Base-by-base conservation (phyloP, 2,113 vertebrate species). In the Stercorarius parasiticus region DNA sequence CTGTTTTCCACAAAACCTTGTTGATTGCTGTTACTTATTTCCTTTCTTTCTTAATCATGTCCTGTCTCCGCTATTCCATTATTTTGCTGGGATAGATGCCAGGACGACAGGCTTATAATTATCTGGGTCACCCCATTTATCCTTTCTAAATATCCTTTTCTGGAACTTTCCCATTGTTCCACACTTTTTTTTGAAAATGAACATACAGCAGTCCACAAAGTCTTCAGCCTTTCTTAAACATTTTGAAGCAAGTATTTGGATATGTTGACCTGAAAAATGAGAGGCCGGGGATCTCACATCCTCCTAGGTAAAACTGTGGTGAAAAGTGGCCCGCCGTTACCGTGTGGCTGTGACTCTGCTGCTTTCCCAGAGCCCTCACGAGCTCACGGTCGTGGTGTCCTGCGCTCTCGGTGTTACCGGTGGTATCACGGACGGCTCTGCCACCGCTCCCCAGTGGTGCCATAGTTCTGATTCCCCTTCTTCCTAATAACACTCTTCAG, bases 31-130 rank as follows among this genome's bases (percentile, higher is more conserved):
- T 92, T 93, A 70, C 94, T 93, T 97, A 93, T 67, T 97, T 97
- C 97, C 96, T 96, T 94, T 96, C 91, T 97, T 96, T 96, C 92
- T 96, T 96, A 96, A 93, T 96, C 95, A 80, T 93, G 94, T 96
- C 95, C 92, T 96, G 92, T 96, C 88, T 94, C 73, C 0, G 2
- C 79, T 94, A 42, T 92, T 92, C 25, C 71, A 62, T 94, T 96
- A 93, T 95, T 97, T 95, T 95, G 67, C 90, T 97, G 86, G 90
- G 79, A 93, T 74, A 82, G 49, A 38, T 92, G 88, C 88, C 94
- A 97, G 72, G 72, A 71, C 74, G 94, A 86, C 82, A 83, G 79
- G 23, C 61, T 95, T 93, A 50, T 71, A 86, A 92, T 96, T 94
- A 88, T 88, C 82, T 96, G 79, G 95, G 88, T 92, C 94, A 90